Evolutionary conservation across 2,113 vertebrate species (phyloP).

Genomic region (Uropsilus gracilis): DNA sequence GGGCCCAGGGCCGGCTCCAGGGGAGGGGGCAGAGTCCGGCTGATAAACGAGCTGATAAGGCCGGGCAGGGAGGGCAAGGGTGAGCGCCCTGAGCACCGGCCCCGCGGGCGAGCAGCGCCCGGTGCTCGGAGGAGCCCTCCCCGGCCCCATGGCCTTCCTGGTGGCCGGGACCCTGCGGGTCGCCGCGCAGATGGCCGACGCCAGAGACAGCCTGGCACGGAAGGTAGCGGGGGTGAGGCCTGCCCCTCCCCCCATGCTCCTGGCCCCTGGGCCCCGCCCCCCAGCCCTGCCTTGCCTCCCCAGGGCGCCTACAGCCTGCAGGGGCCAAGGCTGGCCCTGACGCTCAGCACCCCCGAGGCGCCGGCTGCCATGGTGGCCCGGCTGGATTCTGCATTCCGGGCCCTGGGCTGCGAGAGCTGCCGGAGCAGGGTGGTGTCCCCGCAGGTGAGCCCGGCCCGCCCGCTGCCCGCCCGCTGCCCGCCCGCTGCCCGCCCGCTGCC

Average conservation of each 20-base stretch:
- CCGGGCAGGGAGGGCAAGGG: not conserved
- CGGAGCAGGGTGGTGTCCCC: not conserved
- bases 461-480: not conserved
- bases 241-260: not conserved
- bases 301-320: slow-evolving; percentile 56
- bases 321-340: slow-evolving; percentile 56
- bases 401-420: slow-evolving; percentile 54
- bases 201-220: slow-evolving; percentile 56
- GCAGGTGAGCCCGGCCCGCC: slow-evolving; percentile 52
- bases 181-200: slow-evolving; percentile 19
- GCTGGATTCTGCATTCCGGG: slow-evolving; percentile 42
- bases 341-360: slow-evolving; percentile 32
- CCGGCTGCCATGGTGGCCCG: not conserved
- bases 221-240: slow-evolving; percentile 34
- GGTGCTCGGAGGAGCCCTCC: not conserved
- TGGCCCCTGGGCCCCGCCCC: too few relatives aligned
- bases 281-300: not conserved
- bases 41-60: too few relatives aligned
- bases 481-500: not conserved
- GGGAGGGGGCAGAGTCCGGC: not conserved
- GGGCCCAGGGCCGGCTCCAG: not conserved
- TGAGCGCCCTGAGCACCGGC: not conserved
- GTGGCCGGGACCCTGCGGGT: slow-evolving; percentile 62
- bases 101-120: not conserved
- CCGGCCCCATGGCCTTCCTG: slow-evolving; percentile 60